A percentile compares a stretch with the other conserved stretches of the same genome.
Evolutionary conservation across 2,888 invertebrate species (phyloP).

Genomic region (Choreutis nemorana): DNA sequence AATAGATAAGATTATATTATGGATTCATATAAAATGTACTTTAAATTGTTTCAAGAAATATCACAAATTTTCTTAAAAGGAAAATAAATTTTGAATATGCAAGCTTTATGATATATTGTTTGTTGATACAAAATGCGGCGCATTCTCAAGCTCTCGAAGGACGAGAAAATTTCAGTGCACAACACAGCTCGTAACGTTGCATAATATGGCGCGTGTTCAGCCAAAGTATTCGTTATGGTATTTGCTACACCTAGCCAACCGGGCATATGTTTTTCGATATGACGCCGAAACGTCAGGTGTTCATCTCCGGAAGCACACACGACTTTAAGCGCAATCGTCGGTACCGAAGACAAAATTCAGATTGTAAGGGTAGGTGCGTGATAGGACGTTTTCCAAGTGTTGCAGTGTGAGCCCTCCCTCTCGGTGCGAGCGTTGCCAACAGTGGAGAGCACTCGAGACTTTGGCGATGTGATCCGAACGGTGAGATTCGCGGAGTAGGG

Average conservation of each 20-base stretch:
- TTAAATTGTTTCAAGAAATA: too few relatives aligned
- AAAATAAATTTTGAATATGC: too few relatives aligned
- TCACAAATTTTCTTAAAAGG: too few relatives aligned
- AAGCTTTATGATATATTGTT: too few relatives aligned
- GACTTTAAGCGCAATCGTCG: slow-evolving; percentile 10
- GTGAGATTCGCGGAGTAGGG: slow-evolving; percentile 49
- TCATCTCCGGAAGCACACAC: slow-evolving; percentile 35
- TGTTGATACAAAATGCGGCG: too few relatives aligned
- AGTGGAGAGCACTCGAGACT: slow-evolving; percentile 54
- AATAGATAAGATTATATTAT: too few relatives aligned
- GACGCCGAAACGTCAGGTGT: slow-evolving; percentile 65
- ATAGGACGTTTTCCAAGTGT: slow-evolving; percentile 28
- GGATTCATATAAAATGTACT: too few relatives aligned
- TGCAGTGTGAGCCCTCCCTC: slow-evolving; percentile 48
- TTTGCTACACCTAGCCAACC: slow-evolving; percentile 64
- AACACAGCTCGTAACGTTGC: slow-evolving; percentile 56
- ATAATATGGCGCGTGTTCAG: slow-evolving; percentile 61
- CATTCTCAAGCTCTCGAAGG: slow-evolving; percentile 36
- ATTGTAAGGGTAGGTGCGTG: slow-evolving; percentile 17
- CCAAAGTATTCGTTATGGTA: slow-evolving; percentile 66
- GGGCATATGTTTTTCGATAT: slow-evolving; percentile 62
- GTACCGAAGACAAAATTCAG: slow-evolving; percentile 23
- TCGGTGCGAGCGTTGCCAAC: slow-evolving; percentile 39
- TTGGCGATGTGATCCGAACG: slow-evolving; percentile 49
- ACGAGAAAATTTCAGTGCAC: slow-evolving; percentile 46